Evolutionary conservation across 2,113 vertebrate species (phyloP), one percentile per base, ranked within the genome.

Genomic region (Caretta caretta): DNA sequence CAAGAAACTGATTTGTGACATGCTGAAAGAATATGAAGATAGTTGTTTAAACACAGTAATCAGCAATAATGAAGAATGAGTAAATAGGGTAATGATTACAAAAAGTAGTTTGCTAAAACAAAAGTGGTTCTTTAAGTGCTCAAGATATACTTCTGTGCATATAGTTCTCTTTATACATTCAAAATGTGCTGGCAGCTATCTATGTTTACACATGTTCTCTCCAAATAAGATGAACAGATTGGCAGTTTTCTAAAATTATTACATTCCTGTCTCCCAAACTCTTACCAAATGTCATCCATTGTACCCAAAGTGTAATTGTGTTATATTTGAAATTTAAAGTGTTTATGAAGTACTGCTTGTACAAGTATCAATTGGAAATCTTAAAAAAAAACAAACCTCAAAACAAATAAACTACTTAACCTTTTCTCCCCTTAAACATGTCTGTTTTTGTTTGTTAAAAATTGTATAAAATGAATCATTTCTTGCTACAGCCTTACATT

Each of bases 361-460:
- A 4, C 69, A 14, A 72, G 88, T 88, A 82, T 17, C 31, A 97
- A 97, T 98, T 97, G 82, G 94, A 97, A 97, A 69, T 22, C 93
- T 88, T 88, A 10, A 93, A 97, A 96, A 97, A 94, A 81, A 65
- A 92, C 92, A 93, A 91, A 96, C 2, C 16, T 6, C 51, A 20
- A 54, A 54, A 54, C 53, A 97, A 97, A 93, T 87, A 96, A 76
- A 92, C 17, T 48, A 46, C 72, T 24, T 62, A 86, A 89, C 8
- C 79, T 91, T 92, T 88, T 6, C 59, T 89, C 96, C 78, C 96
- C 97, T 90, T 53, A 92, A 46, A 62, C 54, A 42, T 46, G 35
- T 93, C 78, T 95, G 22, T 50, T 87, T 24, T 72, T 86, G 17
- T 85, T 93, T 87, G 9, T 72, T 72, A 38, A 38, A 72, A 72